These are phyloP conservation scores for Dromas ardeola DNA, from an alignment of 2,113 vertebrate species.

Conservation along the genomic window DNA sequence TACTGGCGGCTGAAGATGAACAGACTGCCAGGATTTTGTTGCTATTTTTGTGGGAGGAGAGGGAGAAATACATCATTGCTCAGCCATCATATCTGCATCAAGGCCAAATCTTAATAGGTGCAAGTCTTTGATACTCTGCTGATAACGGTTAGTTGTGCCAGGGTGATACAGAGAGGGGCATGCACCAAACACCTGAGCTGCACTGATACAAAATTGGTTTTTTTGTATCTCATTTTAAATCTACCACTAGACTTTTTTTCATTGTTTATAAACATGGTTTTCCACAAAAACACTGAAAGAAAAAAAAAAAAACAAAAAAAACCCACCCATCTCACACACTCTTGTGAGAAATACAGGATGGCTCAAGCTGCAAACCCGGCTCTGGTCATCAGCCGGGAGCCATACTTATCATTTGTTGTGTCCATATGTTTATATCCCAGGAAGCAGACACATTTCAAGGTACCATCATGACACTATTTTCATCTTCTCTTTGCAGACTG, in stretches of 20 bases:
- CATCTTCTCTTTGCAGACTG: background rate
- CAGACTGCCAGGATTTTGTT: background rate
- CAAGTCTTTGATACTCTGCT: background rate
- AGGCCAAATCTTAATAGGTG: background rate
- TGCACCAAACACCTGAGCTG: background rate
- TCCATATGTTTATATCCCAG: background rate
- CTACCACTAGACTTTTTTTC: background rate
- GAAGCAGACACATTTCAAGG: background rate
- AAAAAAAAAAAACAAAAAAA: background rate
- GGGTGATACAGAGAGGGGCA: background rate
- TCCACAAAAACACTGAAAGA: background rate
- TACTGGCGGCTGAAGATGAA: background rate
- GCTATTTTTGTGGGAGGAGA: background rate
- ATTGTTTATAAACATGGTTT: background rate
- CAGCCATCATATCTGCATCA: background rate
- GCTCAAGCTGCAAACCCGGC: background rate
- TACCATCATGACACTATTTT: background rate
- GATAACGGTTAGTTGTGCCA: background rate
- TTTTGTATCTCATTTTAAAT: background rate
- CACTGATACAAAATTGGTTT: background rate
- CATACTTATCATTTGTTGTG: background rate
- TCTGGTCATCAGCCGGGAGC: background rate
- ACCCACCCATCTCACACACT: rapidly evolving
- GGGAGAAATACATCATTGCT: background rate
- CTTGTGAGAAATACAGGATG: background rate